Conservation (phyloP, 2,797 vertebrate genomes). For the Poecilia gillii region DNA sequence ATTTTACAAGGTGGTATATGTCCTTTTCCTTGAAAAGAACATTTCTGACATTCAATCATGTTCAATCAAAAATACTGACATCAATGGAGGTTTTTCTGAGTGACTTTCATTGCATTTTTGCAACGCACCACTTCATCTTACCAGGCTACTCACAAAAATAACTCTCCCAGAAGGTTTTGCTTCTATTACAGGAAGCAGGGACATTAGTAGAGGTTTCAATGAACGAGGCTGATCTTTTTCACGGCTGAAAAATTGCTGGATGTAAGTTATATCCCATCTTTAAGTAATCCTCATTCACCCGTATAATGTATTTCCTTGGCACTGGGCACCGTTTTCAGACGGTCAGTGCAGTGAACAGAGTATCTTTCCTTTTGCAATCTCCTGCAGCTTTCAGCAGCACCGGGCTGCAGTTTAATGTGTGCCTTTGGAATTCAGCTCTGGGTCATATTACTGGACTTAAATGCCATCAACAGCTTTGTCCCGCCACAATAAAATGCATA, state of each 20-base stretch:
- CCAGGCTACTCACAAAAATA: neutral
- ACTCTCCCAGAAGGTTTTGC: neutral
- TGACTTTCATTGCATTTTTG: neutral
- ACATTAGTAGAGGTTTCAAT: constrained; percentile 35
- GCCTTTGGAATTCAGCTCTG: constrained; percentile 65
- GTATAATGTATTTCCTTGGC: constrained; percentile 60
- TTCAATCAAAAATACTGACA: constrained; percentile 14
- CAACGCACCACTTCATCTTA: neutral
- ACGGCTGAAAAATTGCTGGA: constrained; percentile 30
- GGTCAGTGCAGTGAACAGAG: constrained; percentile 40
- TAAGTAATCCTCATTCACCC: constrained; percentile 59
- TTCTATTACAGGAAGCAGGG: constrained; percentile 14
- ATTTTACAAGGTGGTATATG: neutral
- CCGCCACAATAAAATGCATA: constrained; percentile 68
- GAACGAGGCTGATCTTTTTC: constrained; percentile 21
- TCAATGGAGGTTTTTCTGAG: neutral
- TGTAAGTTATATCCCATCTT: constrained; percentile 47
- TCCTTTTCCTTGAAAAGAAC: neutral
- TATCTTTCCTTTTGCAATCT: constrained; percentile 67
- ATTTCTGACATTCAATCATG: neutral
- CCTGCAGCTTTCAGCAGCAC: constrained; percentile 61
- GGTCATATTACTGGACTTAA: constrained; percentile 73
- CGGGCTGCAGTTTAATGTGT: constrained; percentile 74
- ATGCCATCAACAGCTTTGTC: constrained; percentile 80
- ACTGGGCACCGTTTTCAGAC: constrained; percentile 44